A percentile compares a stretch with the other conserved stretches of the same genome.
Conservation (phyloP, 2,797 vertebrate species). For the Bradypodion ventrale region DNA sequence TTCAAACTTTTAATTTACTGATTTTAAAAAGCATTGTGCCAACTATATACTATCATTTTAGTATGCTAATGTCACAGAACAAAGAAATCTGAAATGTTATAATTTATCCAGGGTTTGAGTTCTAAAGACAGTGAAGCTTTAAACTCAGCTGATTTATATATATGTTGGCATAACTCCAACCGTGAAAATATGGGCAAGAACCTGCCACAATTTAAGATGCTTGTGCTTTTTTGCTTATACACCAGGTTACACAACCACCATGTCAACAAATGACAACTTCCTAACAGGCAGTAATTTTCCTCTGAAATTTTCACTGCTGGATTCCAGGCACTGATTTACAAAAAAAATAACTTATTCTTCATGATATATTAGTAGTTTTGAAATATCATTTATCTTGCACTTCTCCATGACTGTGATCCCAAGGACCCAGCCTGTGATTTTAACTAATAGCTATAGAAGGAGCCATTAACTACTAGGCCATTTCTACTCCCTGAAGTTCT, state of each 20-base stretch:
- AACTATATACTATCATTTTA: slow-evolving; percentile 19
- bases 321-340: neutral
- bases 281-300: no score
- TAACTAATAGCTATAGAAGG: neutral
- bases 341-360: slow-evolving; percentile 33
- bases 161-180: neutral
- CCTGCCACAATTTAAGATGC: no score
- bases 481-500: neutral
- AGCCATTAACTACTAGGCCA: neutral
- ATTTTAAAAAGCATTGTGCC: neutral
- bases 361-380: neutral
- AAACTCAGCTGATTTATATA: neutral
- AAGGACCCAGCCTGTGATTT: neutral
- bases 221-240: no score
- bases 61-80: neutral
- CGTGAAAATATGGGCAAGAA: no score
- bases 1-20: neutral
- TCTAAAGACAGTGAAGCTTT: neutral
- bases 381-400: neutral
- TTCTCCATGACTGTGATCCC: neutral
- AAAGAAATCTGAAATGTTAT: neutral
- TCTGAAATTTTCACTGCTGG: no score
- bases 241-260: no score
- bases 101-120: neutral
- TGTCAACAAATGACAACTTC: no score